Evolutionary conservation across 2,113 vertebrate species (phyloP), one percentile per base, ranked within the genome.

Genomic region (Macrotis lagotis): DNA sequence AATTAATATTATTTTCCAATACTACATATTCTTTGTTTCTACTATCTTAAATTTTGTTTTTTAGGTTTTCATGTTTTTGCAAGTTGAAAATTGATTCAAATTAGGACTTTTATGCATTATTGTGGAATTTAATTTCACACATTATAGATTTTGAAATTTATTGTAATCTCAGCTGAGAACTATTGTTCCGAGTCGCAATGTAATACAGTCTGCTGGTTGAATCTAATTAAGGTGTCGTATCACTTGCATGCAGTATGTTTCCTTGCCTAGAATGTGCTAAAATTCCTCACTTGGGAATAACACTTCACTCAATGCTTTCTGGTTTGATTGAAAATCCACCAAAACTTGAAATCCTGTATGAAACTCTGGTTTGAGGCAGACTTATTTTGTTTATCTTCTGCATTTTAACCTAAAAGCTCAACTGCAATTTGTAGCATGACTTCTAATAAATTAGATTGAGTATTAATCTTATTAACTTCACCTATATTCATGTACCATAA

Each of bases 61-160:
- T 96, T 96, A 94, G 91, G 97, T 98, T 97, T 98, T 97, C 93
- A 55, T 95, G 93, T 97, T 90, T 88, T 94, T 97, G 90, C 96
- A 95, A 97, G 92, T 89, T 97, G 97, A 97, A 98, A 97, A 97
- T 95, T 96, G 92, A 98, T 98, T 98, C 94, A 98, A 97, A 98
- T 97, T 90, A 97, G 92, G 94, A 96, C 92, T 91, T 89, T 95
- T 97, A 97, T 0, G 12, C 93, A 95, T 94, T 97, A 26, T 93
- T 97, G 90, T 97, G 51, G 95, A 95, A 98, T 97, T 97, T 97
- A 97, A 97, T 98, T 98, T 97, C 96, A 97, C 91, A 97, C 88
- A 55, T 97, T 98, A 97, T 92, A 97, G 97, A 97, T 98, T 92
- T 95, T 97, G 97, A 97, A 96, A 96, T 97, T 96, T 97, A 96